Percentiles rank a stretch among this genome's conserved stretches.
phyloP scores from a whole-genome alignment of 2,888 invertebrate genomes.

The Stenchaetothrips biformis region DNA sequence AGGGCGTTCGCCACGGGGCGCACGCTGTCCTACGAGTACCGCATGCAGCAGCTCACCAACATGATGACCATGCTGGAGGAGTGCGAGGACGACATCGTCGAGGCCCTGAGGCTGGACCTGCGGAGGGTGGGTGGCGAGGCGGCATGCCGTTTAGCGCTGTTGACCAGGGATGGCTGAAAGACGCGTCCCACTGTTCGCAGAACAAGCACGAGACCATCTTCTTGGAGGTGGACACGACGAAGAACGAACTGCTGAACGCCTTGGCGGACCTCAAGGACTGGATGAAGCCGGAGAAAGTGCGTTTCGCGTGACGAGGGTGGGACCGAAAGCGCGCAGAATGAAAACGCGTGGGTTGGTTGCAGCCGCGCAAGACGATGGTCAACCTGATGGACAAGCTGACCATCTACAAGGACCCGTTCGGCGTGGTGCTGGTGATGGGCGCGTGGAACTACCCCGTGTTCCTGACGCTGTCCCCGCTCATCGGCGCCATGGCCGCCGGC shows the following conservation, averaged over 20 bases:
- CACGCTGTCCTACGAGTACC: constrained; percentile 74
- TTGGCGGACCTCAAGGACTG: constrained; percentile 70
- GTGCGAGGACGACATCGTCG: constrained; percentile 64
- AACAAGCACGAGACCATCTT: constrained; percentile 71
- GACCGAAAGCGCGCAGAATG: no score
- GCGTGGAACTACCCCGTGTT: constrained; percentile 98
- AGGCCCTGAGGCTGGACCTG: constrained; percentile 74
- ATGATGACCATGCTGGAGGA: constrained; percentile 75
- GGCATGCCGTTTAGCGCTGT: no score
- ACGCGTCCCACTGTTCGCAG: constrained; percentile 44
- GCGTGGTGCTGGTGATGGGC: constrained; percentile 82
- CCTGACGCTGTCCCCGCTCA: constrained; percentile 69
- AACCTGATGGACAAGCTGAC: constrained; percentile 70
- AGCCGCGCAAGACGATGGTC: constrained; percentile 64
- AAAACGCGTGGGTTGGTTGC: constrained; percentile 30
- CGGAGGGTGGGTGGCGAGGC: constrained; percentile 48
- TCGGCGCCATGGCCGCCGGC: constrained; percentile 88
- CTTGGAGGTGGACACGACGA: constrained; percentile 72
- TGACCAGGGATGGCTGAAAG: constrained; percentile 34
- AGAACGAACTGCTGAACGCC: constrained; percentile 68
- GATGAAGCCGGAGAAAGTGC: constrained; percentile 67
- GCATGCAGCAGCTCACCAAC: constrained; percentile 72
- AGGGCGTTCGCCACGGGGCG: constrained; percentile 72
- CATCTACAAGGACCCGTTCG: constrained; percentile 82
- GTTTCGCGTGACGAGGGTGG: no score